These are phyloP conservation scores for Carcina quercana DNA, from an alignment of 2,888 invertebrate genomes.

Conservation along the genomic window DNA sequence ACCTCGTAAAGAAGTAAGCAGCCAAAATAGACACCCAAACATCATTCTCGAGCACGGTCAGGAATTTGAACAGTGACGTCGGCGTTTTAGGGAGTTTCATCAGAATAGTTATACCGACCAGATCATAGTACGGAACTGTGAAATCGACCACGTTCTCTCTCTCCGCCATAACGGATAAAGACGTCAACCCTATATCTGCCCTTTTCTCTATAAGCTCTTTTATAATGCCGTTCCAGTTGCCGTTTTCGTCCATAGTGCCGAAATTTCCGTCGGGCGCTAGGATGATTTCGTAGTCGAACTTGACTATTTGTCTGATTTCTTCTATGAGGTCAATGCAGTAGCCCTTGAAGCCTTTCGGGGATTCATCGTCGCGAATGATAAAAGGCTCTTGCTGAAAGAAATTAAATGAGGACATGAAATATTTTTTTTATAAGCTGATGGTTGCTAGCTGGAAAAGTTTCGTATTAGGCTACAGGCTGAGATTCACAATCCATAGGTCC, in stretches of 20 bases:
- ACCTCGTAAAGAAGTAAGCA: conserved; percentile 96
- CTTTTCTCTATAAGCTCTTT: conserved; percentile 86
- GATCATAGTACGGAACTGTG: conserved; percentile 98
- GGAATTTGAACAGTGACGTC: conserved; percentile 96
- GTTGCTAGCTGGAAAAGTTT: background rate
- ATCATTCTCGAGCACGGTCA: conserved; percentile 95
- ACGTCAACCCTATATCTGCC: conserved; percentile 95
- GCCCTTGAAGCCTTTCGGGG: conserved; percentile 83
- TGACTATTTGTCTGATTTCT: conserved; percentile 86
- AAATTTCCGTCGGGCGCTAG: conserved; percentile 87
- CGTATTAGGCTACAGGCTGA: background rate
- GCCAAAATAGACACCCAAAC: conserved; percentile 98
- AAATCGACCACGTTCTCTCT: conserved; percentile 98
- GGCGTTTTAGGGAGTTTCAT: conserved; percentile 93
- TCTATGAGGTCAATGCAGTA: conserved; percentile 97
- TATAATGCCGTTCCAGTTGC: conserved; percentile 90
- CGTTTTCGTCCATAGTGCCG: conserved; percentile 91
- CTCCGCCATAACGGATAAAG: conserved; percentile 97
- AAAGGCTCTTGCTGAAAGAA: conserved; percentile 88
- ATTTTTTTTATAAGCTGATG: background rate
- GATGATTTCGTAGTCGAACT: conserved; percentile 93
- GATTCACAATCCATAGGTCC: background rate
- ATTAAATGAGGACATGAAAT: conserved; percentile 7
- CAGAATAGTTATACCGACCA: conserved; percentile 97
- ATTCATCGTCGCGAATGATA: conserved; percentile 79